Evolutionary conservation across 2,113 vertebrate genomes (phyloP).

Genomic region (Nicator chloris): DNA sequence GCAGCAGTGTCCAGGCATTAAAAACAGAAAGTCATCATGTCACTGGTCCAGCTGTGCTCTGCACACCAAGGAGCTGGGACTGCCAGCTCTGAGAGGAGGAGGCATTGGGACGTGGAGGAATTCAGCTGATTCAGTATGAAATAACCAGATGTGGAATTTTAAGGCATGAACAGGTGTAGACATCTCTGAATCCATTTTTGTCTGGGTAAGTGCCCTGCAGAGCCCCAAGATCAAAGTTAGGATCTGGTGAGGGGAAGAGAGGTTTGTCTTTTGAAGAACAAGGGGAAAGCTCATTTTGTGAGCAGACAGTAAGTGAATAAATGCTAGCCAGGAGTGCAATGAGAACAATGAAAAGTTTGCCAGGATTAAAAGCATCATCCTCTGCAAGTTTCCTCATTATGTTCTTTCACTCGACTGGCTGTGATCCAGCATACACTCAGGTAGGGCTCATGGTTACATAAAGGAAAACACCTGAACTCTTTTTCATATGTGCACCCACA

Average conservation of each 20-base stretch:
- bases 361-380: slow-evolving; percentile 8
- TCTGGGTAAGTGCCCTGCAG: slow-evolving; percentile 8
- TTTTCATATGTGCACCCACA: not conserved
- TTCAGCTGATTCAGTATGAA: slow-evolving; percentile 23
- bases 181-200: slow-evolving; percentile 27
- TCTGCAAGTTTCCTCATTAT: not conserved
- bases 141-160: slow-evolving; percentile 45
- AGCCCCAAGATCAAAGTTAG: slow-evolving; percentile 33
- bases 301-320: not conserved
- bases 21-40: not conserved
- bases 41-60: not conserved
- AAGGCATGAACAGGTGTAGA: slow-evolving; percentile 41
- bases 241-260: not conserved
- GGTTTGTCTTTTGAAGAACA: slow-evolving; percentile 37
- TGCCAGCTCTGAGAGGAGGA: not conserved
- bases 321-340: not conserved
- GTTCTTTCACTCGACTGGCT: not conserved
- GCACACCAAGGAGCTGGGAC: not conserved
- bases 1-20: not conserved
- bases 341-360: not conserved
- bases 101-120: not conserved
- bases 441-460: not conserved
- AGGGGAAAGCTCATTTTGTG: not conserved
- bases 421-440: not conserved
- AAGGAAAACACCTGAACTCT: not conserved